Evolutionary conservation across 2,888 invertebrate genomes (phyloP), one percentile per base, ranked within the genome.

Genomic region (Belgica antarctica): DNA sequence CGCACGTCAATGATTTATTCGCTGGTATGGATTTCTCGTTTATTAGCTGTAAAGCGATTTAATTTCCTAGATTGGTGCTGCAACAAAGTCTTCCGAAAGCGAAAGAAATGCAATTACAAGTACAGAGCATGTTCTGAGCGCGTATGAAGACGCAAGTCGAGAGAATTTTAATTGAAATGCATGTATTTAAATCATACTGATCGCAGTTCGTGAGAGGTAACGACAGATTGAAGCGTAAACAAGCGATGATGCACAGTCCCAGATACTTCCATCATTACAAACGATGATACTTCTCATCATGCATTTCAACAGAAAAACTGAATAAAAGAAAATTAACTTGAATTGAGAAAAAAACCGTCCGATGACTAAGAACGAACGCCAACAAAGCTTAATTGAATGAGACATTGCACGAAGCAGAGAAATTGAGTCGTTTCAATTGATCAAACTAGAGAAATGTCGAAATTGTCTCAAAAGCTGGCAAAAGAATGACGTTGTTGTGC

Each of bases 1-100:
- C 17, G 22, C 52, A 41, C 41, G 41, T 41, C 41, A n/a, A 52
- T 52, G 52, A 52, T 52, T 52, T 52, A 52, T 52, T 19, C 17
- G 17, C 52, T 8, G 12, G 19, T 22, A 52, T 19, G 22, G 52
- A 52, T 52, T 52, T 52, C 52, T 41, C 52, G 22, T 52, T n/a
- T 52, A 3, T 17, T 52, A 52, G 52, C 22, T 52, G 52, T 22
- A 52, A n/a, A 41, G 52, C 17, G 52, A 52, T 52, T 52, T 52
- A 52, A 52, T 52, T 52, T 22, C 12, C 22, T 8, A 31, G 34
- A 17, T 19, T n/a, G 52, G 3, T n/a, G n/a, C 12, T 52, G 52
- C 52, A 52, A 52, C 52, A 19, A 22, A 22, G 52, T 52, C 52
- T 41, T 10, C 4, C 41, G 41, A 41, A 15, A 41, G 41, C 41